phyloP scores from a whole-genome alignment of 2,797 vertebrate genomes.

The Ispidina picta region DNA sequence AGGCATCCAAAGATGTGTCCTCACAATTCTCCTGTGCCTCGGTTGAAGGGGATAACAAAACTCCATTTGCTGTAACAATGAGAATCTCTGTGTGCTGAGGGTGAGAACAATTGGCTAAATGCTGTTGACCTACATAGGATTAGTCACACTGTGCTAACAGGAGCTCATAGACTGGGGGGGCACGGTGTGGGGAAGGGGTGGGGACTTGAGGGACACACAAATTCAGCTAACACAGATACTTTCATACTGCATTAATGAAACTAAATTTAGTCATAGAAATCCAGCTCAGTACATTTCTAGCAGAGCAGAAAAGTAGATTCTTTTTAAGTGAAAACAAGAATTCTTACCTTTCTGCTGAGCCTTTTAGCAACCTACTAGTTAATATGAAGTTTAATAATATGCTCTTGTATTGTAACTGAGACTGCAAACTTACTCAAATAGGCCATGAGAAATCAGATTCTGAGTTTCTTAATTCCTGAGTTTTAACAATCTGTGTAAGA shows the following conservation, averaged over 20 bases:
- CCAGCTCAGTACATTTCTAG: not conserved
- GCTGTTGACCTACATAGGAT: not conserved
- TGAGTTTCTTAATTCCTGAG: not conserved
- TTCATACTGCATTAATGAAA: not conserved
- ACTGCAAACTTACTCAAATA: not conserved
- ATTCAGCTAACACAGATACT: not conserved
- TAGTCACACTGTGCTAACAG: not conserved
- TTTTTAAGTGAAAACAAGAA: not conserved
- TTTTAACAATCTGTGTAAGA: not conserved
- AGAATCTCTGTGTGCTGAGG: not conserved
- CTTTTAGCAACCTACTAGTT: not conserved
- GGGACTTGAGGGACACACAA: not conserved
- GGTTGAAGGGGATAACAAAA: not conserved
- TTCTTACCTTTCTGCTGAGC: not conserved
- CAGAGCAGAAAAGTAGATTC: not conserved
- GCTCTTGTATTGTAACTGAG: not conserved
- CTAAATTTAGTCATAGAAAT: not conserved
- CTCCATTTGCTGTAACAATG: not conserved
- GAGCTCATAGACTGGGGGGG: not conserved
- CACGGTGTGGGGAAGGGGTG: accelerated
- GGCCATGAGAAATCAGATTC: not conserved
- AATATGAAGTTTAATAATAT: not conserved
- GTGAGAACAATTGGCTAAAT: not conserved
- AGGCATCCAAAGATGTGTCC: not conserved
- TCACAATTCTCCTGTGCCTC: not conserved